Percentiles rank a stretch among this genome's conserved stretches.
Conservation (phyloP, 2,113 vertebrate species). For the Notarius lentiginosus region DNA sequence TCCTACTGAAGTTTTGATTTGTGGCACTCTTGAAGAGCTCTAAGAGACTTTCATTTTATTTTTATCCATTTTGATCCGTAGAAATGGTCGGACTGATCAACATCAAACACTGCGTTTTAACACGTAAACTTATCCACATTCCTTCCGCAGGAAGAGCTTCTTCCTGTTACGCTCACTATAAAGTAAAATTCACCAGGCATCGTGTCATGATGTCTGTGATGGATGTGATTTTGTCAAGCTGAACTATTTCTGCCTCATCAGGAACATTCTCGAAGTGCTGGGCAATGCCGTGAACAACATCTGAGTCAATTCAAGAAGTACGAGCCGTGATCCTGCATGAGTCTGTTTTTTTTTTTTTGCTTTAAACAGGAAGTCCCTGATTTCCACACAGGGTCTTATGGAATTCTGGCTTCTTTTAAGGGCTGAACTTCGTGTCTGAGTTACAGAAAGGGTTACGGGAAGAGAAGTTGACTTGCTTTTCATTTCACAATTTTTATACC, state of each 20-base stretch:
- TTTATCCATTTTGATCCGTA: too few relatives aligned
- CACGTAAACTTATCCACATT: not conserved
- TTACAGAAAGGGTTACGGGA: constrained; percentile 6
- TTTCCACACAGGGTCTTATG: constrained; percentile 24
- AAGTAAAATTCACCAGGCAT: not conserved
- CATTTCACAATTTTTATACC: not conserved
- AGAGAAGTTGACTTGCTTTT: constrained; percentile 13
- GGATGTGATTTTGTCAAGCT: not conserved
- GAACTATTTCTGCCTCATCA: too few relatives aligned
- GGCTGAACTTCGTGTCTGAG: not conserved
- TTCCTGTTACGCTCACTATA: not conserved
- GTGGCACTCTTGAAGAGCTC: too few relatives aligned
- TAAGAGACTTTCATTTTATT: too few relatives aligned
- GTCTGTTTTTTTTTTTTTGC: not conserved
- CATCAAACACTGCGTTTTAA: not conserved
- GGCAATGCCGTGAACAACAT: not conserved
- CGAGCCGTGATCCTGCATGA: not conserved
- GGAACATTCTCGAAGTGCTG: not conserved
- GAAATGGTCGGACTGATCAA: too few relatives aligned
- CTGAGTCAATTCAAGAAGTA: not conserved
- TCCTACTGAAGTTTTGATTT: too few relatives aligned
- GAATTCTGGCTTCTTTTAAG: constrained; percentile 20
- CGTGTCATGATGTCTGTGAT: not conserved
- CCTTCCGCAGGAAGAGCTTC: not conserved
- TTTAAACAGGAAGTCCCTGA: constrained; percentile 16